These are phyloP conservation scores for Phocides pigmalion DNA, from an alignment of 1,140 invertebrate genomes.

Conservation along the genomic window DNA sequence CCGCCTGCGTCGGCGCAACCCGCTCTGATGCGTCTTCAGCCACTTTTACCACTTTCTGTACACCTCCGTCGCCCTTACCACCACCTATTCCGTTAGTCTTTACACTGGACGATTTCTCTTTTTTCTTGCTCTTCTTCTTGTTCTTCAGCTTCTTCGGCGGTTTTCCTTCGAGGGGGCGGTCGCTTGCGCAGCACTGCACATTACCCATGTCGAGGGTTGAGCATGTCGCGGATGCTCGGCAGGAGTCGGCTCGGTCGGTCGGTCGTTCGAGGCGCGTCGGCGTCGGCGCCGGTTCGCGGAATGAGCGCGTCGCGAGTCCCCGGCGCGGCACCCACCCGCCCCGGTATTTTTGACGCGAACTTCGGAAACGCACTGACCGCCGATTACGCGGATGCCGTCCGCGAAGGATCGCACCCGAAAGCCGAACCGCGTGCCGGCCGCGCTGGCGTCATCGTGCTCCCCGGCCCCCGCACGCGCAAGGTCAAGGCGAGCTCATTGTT, in stretches of 20 bases:
- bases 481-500: constrained; percentile 79
- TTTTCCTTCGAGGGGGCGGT: constrained; percentile 68
- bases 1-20: constrained; percentile 51
- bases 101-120: constrained; percentile 51
- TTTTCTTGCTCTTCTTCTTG: constrained; percentile 64
- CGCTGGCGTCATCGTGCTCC: constrained; percentile 75
- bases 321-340: constrained; percentile 68
- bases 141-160: constrained; percentile 63
- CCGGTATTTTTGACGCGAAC: constrained; percentile 74
- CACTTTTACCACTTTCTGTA: constrained; percentile 60
- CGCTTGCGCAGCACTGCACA: constrained; percentile 81
- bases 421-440: constrained; percentile 75
- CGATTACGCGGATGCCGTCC: constrained; percentile 79
- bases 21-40: constrained; percentile 62
- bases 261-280: constrained; percentile 81
- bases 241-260: constrained; percentile 73
- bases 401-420: constrained; percentile 81
- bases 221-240: constrained; percentile 76
- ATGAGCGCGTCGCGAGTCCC: constrained; percentile 65
- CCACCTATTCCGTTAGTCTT: constrained; percentile 66
- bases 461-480: constrained; percentile 73
- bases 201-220: constrained; percentile 79
- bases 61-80: constrained; percentile 56
- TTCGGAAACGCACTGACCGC: constrained; percentile 70
- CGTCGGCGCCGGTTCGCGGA: constrained; percentile 78